Base-by-base conservation (phyloP, 2,888 invertebrate species). In the Ethmia dodecea region DNA sequence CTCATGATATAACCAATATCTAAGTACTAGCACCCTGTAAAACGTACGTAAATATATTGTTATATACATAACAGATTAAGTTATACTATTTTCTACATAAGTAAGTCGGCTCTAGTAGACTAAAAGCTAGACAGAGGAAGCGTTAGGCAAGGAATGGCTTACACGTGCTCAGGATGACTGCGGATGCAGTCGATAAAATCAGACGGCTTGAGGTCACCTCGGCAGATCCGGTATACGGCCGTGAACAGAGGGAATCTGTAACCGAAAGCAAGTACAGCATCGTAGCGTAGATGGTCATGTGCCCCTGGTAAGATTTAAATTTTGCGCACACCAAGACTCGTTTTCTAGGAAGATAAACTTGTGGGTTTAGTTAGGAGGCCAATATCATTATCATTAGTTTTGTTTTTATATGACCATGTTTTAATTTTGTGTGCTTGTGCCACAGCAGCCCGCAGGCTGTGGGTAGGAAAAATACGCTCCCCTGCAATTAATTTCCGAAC, bases 151-250 rank as follows among this genome's bases (percentile, higher is more conserved):
- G 52, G 50, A 49, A 49, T 52, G 46, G 43, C 94, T 95, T 94
- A 98, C 97, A 95, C 94, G 90, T 98, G 98, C 83, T 97, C 97
- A 15, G 98, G 98, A 77, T 98, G 98, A 68, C 93, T 92, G 74
- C 96, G 93, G 79, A 99, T 94, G 83, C 95, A 95, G 68, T 96
- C 92, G 59, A 99, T 94, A 77, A 99, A 91, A 57, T 95, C 92
- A 34, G 81, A 76, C 2, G 96, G 92, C 58, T 91, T 90, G 55
- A 96, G 70, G 66, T 94, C 91, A 42, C 94, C 94, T 43, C 89
- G 89, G 78, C 98, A 99, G 67, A 99, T 98, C 70, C 91, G 92
- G 86, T 97, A 96, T 53, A 99, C 94, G 26, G 98, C 95, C 18
- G 96, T 96, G 78, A 99, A 99, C 31, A 99, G 86, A 0, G 99